Evolutionary conservation across 2,797 vertebrate genomes (phyloP), one percentile per base, ranked within the genome.

Genomic region (Chaunax sp.): DNA sequence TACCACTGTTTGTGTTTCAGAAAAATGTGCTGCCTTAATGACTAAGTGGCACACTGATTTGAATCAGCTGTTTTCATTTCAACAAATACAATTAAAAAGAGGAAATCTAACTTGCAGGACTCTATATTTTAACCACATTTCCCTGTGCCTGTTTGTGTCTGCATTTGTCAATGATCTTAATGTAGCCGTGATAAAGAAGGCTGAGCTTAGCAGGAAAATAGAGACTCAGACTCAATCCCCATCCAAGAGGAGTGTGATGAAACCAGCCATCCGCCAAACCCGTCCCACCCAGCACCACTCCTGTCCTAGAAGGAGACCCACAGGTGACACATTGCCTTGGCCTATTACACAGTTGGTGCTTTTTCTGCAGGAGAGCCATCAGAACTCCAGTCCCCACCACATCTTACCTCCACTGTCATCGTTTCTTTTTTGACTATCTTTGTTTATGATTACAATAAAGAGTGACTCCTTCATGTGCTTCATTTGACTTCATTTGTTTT

Each of bases 101-200:
- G 15, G 15, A 1, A 40, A 22, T 46, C 8, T 35, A 13, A 63
- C 28, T 5, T 41, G 3, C 20, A 37, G 22, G 3, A 10, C 23
- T 28, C 2, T 9, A 12, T 37, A 56, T 66, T 61, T 66, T 12
- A 47, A 33, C 11, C 40, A 20, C 8, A 2, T 2, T 58, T 20
- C 49, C 3, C 3, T 0, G 22, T 25, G 53, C 11, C 7, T 65
- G 30, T 68, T 64, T 46, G 23, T 83, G 22, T 65, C 30, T 69
- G 45, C 26, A 75, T 69, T 19, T 73, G 58, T 74, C 44, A 58
- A 25, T 37, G 30, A 3, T 23, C 37, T 28, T 65, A 89, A 94
- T 88, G 9, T 94, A 99, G 97, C 97, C 88, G 94, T 98, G 91
- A 95, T 98, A 95, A 98, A 95, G 95, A 98, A 97, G 95, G 93